Conservation (phyloP, 2,797 vertebrate species). For the Thalassophryne amazonica region DNA sequence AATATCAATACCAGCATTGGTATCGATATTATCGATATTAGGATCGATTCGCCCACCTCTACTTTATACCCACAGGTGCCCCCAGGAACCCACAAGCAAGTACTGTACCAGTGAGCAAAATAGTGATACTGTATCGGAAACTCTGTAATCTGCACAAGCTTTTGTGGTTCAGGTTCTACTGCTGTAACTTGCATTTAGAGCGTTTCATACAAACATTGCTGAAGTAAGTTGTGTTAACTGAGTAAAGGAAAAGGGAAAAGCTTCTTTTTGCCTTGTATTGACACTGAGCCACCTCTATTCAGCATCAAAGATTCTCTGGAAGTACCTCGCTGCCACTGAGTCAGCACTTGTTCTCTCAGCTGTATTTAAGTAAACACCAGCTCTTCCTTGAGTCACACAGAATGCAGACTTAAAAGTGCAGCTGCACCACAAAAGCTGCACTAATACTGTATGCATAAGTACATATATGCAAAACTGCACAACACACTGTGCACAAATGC, state of each 20-base stretch:
- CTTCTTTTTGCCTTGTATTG: constrained; percentile 18
- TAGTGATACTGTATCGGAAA: no score
- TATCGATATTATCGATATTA: no score
- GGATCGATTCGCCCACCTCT: no score
- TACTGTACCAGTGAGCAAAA: no score
- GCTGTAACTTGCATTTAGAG: background rate
- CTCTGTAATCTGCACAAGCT: no score
- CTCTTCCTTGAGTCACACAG: background rate
- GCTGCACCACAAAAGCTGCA: background rate
- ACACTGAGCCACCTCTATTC: constrained; percentile 21
- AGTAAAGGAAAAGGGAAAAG: constrained; percentile 18
- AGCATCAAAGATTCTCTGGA: constrained; percentile 26
- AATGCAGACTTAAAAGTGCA: background rate
- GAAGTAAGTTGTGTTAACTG: constrained; percentile 12
- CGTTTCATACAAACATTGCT: background rate
- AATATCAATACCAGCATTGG: no score
- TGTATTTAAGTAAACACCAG: constrained; percentile 13
- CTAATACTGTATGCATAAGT: background rate
- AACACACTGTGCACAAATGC: no score
- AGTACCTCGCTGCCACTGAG: constrained; percentile 13
- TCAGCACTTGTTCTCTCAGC: constrained; percentile 21
- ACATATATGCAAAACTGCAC: no score
- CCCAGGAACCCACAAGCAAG: no score
- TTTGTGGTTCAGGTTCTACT: background rate
- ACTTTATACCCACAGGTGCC: no score